Conservation (phyloP, 2,797 vertebrate genomes). For the Anas bernieri region DNA sequence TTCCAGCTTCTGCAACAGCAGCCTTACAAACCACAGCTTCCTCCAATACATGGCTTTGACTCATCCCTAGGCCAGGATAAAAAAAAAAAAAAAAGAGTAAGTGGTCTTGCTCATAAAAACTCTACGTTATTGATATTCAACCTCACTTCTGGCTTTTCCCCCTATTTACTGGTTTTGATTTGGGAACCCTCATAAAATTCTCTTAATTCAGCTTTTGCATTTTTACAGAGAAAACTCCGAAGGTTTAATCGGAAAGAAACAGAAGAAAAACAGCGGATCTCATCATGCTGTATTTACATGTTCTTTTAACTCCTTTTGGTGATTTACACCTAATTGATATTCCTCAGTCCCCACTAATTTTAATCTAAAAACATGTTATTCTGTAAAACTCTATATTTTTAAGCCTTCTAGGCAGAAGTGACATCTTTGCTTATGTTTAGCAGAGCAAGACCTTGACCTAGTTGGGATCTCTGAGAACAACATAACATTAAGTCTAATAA, state of each 20-base stretch:
- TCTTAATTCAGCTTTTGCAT: not conserved
- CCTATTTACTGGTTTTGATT: not conserved
- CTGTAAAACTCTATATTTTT: not conserved
- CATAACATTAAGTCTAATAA: not conserved
- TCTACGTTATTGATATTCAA: not conserved
- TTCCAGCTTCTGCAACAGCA: constrained; percentile 17
- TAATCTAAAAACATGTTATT: not conserved
- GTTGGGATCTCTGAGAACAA: not conserved
- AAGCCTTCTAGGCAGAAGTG: not conserved
- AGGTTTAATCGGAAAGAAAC: not conserved
- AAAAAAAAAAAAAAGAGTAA: not conserved
- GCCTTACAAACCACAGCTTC: constrained; percentile 29
- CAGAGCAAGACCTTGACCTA: not conserved
- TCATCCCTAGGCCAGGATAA: not conserved
- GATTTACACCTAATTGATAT: not conserved
- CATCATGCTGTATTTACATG: not conserved
- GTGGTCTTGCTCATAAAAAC: not conserved
- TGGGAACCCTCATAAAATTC: not conserved
- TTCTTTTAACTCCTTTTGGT: not conserved
- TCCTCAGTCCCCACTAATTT: not conserved
- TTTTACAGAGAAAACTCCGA: not conserved
- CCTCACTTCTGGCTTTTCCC: not conserved
- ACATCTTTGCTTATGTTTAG: not conserved
- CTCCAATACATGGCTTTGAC: not conserved
- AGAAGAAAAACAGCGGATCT: not conserved